These are phyloP conservation scores for Sarotherodon lohbergeri DNA, from an alignment of 2,113 vertebrate species.

Conservation along the genomic window DNA sequence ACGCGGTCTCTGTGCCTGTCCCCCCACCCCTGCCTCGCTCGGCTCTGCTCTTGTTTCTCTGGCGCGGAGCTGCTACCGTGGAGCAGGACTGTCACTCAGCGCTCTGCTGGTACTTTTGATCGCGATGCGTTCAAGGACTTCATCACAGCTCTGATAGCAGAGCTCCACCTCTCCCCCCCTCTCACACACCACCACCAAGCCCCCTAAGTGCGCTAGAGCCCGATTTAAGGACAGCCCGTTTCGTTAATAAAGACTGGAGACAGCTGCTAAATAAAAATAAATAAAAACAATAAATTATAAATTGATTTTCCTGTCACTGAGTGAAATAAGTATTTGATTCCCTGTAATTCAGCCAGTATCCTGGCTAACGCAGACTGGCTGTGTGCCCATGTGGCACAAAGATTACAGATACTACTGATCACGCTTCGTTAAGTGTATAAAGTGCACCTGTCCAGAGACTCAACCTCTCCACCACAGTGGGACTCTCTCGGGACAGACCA, in stretches of 20 bases:
- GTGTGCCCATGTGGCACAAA: neutral
- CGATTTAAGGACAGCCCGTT: neutral
- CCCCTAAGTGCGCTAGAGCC: neutral
- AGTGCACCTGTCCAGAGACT: neutral
- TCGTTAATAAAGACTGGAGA: neutral
- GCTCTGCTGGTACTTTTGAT: constrained; percentile 29
- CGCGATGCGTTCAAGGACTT: constrained; percentile 35
- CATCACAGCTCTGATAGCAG: neutral
- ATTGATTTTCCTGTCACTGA: neutral
- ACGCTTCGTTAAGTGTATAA: neutral
- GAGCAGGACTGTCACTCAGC: constrained; percentile 59
- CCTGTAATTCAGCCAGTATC: neutral
- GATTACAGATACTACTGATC: neutral
- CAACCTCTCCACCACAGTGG: neutral
- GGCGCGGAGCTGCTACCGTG: constrained; percentile 46
- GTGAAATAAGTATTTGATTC: neutral
- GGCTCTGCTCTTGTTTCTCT: neutral
- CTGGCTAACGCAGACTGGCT: neutral
- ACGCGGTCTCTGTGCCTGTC: neutral
- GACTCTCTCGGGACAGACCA: neutral
- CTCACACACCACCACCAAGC: neutral
- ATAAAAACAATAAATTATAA: neutral
- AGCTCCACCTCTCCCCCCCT: neutral
- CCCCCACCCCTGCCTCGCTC: neutral
- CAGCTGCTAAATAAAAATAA: neutral